These are phyloP conservation scores for Bostrychus sinensis DNA, from an alignment of 2,113 vertebrate genomes.

Conservation along the genomic window DNA sequence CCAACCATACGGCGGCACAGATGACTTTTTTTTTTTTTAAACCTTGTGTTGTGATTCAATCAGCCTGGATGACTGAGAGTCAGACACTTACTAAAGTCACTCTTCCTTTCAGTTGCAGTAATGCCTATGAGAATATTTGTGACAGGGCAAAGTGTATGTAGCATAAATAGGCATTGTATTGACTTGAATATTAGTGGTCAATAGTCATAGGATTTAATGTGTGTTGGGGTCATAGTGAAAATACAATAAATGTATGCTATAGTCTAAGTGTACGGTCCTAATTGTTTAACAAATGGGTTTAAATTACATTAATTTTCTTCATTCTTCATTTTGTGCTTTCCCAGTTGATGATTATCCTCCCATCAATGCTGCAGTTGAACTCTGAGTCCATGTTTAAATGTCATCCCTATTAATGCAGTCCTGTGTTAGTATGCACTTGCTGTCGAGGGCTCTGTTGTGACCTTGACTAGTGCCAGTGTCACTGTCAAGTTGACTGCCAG, in stretches of 20 bases:
- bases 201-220: conserved; percentile 12
- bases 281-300: background rate
- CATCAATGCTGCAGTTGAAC: conserved; percentile 12
- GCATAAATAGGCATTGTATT: background rate
- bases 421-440: conserved; percentile 12
- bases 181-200: conserved; percentile 4
- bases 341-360: conserved; percentile 44
- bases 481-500: conserved; percentile 63
- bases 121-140: background rate
- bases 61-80: no score
- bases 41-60: no score
- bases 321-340: conserved; percentile 21
- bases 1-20: no score
- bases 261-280: background rate
- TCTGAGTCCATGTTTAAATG: conserved; percentile 58
- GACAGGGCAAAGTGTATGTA: background rate
- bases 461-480: conserved; percentile 52
- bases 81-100: no score
- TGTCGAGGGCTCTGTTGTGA: conserved; percentile 39
- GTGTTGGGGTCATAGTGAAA: background rate
- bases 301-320: background rate
- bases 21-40: no score
- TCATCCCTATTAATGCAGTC: conserved; percentile 62
- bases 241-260: background rate
- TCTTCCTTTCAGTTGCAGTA: background rate